Conservation (phyloP, 2,797 vertebrate genomes). For the Phylloscopus collybita region DNA sequence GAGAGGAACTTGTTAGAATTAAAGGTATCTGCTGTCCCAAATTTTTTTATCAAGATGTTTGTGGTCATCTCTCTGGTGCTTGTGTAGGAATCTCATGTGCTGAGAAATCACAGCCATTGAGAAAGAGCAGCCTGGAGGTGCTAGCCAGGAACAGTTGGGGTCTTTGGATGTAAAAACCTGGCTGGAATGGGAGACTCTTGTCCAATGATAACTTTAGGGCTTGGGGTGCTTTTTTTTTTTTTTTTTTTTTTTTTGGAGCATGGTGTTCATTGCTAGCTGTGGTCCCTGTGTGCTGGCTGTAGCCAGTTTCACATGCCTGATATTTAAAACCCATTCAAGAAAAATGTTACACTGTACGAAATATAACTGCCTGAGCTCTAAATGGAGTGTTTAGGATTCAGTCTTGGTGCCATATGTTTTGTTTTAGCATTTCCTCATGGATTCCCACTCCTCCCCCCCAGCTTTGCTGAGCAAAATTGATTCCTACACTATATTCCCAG, state of each 20-base stretch:
- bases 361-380: not conserved
- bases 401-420: constrained; percentile 44
- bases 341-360: not conserved
- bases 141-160: accelerated
- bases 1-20: not conserved
- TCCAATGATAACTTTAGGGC: not conserved
- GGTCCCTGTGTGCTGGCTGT: not conserved
- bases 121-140: not conserved
- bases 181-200: not conserved
- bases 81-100: not conserved
- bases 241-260: accelerated
- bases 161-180: not conserved
- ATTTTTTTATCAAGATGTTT: not conserved
- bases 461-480: constrained; percentile 7
- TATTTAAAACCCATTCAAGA: constrained; percentile 42
- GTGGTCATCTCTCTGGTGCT: not conserved
- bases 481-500: constrained; percentile 5
- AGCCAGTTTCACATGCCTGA: not conserved
- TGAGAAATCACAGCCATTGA: accelerated
- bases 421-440: constrained; percentile 33
- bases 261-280: not conserved
- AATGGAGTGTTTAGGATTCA: constrained; percentile 19
- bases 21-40: not conserved
- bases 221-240: too few relatives aligned
- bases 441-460: constrained; percentile 29